phyloP scores from a whole-genome alignment of 2,113 vertebrate species.

The Lepisosteus oculatus region DNA sequence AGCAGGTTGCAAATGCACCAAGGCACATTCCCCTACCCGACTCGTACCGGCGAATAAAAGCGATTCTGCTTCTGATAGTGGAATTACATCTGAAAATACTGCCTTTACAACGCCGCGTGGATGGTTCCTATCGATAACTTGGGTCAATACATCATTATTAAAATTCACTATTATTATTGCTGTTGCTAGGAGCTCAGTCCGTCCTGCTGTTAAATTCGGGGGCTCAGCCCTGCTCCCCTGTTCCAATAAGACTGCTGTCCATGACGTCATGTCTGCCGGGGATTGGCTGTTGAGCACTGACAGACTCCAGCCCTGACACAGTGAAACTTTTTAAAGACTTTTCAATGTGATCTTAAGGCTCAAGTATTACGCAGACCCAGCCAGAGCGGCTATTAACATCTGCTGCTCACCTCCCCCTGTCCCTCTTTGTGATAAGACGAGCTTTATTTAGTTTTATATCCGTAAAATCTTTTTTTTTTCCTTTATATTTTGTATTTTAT shows the following conservation, averaged over 20 bases:
- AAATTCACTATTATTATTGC: background rate
- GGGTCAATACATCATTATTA: too few species aligned
- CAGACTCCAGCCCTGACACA: constrained; percentile 52
- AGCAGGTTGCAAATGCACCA: too few species aligned
- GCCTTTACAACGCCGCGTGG: too few species aligned
- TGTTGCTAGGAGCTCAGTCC: constrained; percentile 12
- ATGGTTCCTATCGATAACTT: too few species aligned
- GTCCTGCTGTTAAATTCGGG: background rate
- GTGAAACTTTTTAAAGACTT: constrained; percentile 69
- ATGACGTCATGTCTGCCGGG: constrained; percentile 83
- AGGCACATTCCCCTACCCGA: too few species aligned
- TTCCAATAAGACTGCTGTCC: constrained; percentile 64
- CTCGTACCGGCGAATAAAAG: too few species aligned
- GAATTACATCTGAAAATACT: too few species aligned
- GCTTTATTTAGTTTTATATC: constrained; percentile 11
- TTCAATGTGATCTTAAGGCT: constrained; percentile 38
- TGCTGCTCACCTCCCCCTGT: constrained; percentile 39
- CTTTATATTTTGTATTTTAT: background rate
- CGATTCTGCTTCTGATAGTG: too few species aligned
- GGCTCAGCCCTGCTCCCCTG: constrained; percentile 35
- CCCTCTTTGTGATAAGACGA: constrained; percentile 14
- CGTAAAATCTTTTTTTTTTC: constrained; percentile 10
- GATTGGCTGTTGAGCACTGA: constrained; percentile 73
- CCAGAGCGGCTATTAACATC: constrained; percentile 47
- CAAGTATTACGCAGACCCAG: constrained; percentile 28